These are phyloP conservation scores for Drosophila neonasuta DNA, from an alignment of 2,888 invertebrate species.

Conservation along the genomic window DNA sequence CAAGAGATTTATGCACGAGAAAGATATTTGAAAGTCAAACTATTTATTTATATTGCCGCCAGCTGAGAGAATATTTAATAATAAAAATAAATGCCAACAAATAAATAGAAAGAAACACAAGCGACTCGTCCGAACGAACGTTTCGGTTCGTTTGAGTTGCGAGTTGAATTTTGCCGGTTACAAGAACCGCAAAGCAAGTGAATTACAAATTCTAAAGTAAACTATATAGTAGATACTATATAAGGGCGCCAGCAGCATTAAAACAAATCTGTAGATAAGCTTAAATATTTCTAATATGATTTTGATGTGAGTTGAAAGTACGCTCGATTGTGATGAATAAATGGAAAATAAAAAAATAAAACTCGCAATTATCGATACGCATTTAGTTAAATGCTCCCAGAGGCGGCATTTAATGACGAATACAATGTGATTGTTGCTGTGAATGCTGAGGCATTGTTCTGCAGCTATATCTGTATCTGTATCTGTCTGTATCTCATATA, in stretches of 20 bases:
- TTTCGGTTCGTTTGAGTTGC: constrained; percentile 28
- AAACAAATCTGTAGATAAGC: not conserved
- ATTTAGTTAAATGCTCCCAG: constrained; percentile 12
- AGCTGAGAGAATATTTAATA: constrained; percentile 8
- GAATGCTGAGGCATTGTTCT: constrained; percentile 19
- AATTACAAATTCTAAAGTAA: not conserved
- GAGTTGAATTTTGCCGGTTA: constrained; percentile 20
- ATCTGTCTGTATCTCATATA: constrained; percentile 2
- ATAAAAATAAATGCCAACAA: constrained; percentile 6
- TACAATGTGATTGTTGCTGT: constrained; percentile 9
- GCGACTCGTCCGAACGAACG: constrained; percentile 7
- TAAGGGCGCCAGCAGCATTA: constrained; percentile 28
- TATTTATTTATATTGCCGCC: constrained; percentile 12
- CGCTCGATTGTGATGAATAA: constrained; percentile 7
- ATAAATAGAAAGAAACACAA: constrained; percentile 3
- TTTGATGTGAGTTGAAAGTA: constrained; percentile 9
- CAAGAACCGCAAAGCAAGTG: constrained; percentile 6
- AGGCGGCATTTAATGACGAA: constrained; percentile 10
- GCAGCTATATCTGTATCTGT: not conserved
- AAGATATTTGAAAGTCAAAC: constrained; percentile 19
- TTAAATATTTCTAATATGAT: not conserved
- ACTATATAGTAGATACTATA: not conserved
- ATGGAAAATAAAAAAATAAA: not conserved
- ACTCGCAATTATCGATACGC: constrained; percentile 9
- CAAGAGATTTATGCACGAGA: constrained; percentile 4